Conservation (phyloP, 2,888 invertebrate genomes). For the Amiota mariae region DNA sequence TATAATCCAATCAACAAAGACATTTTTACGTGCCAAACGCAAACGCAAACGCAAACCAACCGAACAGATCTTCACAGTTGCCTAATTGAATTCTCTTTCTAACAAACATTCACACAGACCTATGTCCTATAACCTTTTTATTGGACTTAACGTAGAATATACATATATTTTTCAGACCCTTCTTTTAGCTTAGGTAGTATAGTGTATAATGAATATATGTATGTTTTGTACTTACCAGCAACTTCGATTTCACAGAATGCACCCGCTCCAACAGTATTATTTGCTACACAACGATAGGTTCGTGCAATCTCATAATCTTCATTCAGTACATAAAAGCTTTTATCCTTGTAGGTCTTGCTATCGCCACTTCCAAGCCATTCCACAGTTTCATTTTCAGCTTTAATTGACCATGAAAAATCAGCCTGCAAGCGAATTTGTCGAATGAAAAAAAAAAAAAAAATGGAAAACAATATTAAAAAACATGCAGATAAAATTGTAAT, state of each 20-base stretch:
- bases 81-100: slow-evolving; percentile 4
- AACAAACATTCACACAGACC: background rate
- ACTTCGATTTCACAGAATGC: slow-evolving; percentile 80
- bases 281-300: slow-evolving; percentile 89
- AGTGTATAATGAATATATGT: too few species aligned
- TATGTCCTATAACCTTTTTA: background rate
- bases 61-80: background rate
- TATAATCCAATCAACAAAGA: slow-evolving; percentile 2
- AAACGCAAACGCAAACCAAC: too few species aligned
- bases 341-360: slow-evolving; percentile 58
- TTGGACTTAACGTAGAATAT: slow-evolving; percentile 9
- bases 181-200: background rate
- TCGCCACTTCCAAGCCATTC: slow-evolving; percentile 75
- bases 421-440: slow-evolving; percentile 72
- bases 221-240: slow-evolving; percentile 75
- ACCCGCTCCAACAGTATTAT: slow-evolving; percentile 85
- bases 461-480: slow-evolving; percentile 34
- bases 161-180: background rate
- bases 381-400: slow-evolving; percentile 87
- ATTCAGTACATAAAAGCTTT: slow-evolving; percentile 78
- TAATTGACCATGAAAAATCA: slow-evolving; percentile 87
- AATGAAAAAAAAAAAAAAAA: slow-evolving; percentile 5
- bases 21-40: background rate
- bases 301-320: slow-evolving; percentile 78
- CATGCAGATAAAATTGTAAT: slow-evolving; percentile 3